A percentile compares a stretch with the other conserved stretches of the same genome.
Conservation (phyloP, 2,113 vertebrate genomes). For the Pseudonaja textilis region DNA sequence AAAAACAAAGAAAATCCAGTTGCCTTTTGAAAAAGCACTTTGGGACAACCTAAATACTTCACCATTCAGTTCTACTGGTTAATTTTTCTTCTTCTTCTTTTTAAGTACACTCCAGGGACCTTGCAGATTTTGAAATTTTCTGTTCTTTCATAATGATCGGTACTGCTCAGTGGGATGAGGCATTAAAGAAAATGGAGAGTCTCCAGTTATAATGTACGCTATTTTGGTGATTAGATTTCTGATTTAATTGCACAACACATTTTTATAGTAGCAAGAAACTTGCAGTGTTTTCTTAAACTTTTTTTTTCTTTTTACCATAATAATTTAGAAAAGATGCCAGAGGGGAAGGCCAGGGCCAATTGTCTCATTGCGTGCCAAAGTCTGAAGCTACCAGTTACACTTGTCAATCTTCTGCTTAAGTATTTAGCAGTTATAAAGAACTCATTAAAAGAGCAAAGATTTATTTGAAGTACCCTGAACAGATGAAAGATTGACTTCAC, state of each 20-base stretch:
- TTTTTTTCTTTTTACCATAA: neutral
- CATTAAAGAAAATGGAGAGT: neutral
- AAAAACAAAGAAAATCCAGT: neutral
- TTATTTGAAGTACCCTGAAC: slow-evolving; percentile 65
- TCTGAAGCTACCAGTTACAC: slow-evolving; percentile 66
- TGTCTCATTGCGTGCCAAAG: slow-evolving; percentile 72
- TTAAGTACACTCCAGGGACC: too few species aligned
- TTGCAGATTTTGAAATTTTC: too few species aligned
- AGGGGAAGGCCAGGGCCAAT: slow-evolving; percentile 64
- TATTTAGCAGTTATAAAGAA: slow-evolving; percentile 71
- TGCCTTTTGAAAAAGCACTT: neutral
- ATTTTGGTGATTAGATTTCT: slow-evolving; percentile 54
- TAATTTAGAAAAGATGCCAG: slow-evolving; percentile 56
- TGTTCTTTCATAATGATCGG: neutral
- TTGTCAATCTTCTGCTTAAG: slow-evolving; percentile 67
- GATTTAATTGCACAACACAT: slow-evolving; percentile 54
- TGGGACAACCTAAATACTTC: neutral
- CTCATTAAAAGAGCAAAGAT: slow-evolving; percentile 69
- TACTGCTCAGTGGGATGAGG: slow-evolving; percentile 6
- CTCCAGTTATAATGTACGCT: slow-evolving; percentile 18
- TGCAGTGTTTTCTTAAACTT: slow-evolving; percentile 31
- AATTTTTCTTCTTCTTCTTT: neutral
- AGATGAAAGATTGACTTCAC: slow-evolving; percentile 18
- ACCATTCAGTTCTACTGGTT: neutral
- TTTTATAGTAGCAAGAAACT: slow-evolving; percentile 54